These are phyloP conservation scores for Microplitis demolitor DNA, from an alignment of 1,140 invertebrate species.

Conservation along the genomic window DNA sequence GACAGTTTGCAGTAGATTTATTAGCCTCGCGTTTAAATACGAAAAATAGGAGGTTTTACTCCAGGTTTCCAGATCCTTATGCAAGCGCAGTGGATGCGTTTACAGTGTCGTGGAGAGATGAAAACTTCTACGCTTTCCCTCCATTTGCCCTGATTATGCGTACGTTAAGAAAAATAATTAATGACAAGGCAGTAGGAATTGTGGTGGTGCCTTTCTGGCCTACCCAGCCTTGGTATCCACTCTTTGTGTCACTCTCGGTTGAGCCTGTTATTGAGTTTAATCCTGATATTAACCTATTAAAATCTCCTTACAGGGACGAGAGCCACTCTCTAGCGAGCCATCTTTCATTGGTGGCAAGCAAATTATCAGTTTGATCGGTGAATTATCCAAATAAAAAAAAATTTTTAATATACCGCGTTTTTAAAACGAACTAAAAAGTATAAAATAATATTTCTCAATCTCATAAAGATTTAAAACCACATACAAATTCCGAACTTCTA, in stretches of 20 bases:
- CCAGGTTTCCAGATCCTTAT: conserved; percentile 19
- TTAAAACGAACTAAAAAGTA: too few species aligned
- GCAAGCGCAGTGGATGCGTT: conserved; percentile 16
- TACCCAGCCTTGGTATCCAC: conserved; percentile 15
- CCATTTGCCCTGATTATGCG: conserved; percentile 22
- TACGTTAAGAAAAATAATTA: conserved; percentile 19
- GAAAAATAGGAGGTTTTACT: conserved; percentile 18
- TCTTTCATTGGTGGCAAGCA: conserved; percentile 12
- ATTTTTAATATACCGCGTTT: too few species aligned
- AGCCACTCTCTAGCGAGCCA: neutral
- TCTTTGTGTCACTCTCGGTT: neutral
- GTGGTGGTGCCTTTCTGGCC: conserved; percentile 20
- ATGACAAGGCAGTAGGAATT: conserved; percentile 5
- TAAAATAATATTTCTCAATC: too few species aligned
- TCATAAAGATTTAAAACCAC: too few species aligned
- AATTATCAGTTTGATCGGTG: too few species aligned
- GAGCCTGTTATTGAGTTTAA: neutral
- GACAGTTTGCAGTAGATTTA: conserved; percentile 12
- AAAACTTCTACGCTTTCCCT: conserved; percentile 19
- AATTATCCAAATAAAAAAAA: too few species aligned
- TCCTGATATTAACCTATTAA: neutral
- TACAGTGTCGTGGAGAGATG: conserved; percentile 9
- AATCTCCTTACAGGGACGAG: conserved; percentile 12
- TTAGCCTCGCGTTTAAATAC: conserved; percentile 19
- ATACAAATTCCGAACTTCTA: too few species aligned